Percentiles rank a stretch among this genome's conserved stretches.
Evolutionary conservation across 2,797 vertebrate species (phyloP).

Genomic region (Danio aesculapii): DNA sequence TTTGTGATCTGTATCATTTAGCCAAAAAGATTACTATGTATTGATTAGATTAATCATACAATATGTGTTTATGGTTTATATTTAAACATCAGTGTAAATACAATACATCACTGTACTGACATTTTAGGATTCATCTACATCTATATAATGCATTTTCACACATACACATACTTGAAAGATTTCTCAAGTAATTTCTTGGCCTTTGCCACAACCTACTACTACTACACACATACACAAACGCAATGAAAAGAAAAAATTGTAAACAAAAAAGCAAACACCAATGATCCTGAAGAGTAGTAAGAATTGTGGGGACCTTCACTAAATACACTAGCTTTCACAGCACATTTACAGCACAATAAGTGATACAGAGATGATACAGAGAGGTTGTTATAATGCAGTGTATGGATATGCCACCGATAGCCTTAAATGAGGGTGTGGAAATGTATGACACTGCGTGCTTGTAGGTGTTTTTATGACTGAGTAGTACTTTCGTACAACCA

Average conservation of each 20-base stretch:
- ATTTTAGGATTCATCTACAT: neutral
- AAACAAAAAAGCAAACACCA: neutral
- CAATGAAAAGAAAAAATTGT: neutral
- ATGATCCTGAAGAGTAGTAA: conserved; percentile 20
- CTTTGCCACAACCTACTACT: neutral
- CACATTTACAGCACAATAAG: conserved; percentile 7
- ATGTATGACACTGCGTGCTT: neutral
- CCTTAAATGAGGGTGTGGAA: conserved; percentile 54
- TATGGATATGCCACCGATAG: conserved; percentile 61
- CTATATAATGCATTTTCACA: no score
- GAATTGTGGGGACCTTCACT: conserved; percentile 5
- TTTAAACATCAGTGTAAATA: neutral
- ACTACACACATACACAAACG: neutral
- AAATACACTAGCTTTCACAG: neutral
- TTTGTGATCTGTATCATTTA: conserved; percentile 18
- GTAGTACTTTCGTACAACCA: neutral
- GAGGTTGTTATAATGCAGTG: conserved; percentile 24
- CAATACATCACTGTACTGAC: neutral
- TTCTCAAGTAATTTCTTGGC: neutral
- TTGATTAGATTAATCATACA: no score
- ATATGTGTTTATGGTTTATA: neutral
- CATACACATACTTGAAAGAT: neutral
- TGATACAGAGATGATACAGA: conserved; percentile 42
- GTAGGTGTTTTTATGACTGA: neutral
- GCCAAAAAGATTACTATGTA: neutral